phyloP scores from a whole-genome alignment of 1,140 invertebrate genomes.

The Conus ventricosus region DNA sequence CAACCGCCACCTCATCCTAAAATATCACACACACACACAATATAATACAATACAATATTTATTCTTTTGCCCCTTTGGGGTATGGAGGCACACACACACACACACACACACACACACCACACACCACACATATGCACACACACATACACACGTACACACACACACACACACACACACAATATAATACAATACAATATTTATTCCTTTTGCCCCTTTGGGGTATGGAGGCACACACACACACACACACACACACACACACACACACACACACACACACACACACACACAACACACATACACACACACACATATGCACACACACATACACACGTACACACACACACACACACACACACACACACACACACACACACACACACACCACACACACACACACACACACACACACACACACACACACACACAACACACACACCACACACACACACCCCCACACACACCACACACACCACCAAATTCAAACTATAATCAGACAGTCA shows the following conservation, averaged over 20 bases:
- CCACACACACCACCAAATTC: too few relatives aligned
- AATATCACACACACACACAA: constrained; percentile 3
- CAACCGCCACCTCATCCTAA: constrained; percentile 56
- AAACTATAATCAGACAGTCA: too few relatives aligned
- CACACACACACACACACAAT: neutral
- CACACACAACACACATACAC: too few relatives aligned
- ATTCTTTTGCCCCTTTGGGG: too few relatives aligned
- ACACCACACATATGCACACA: too few relatives aligned
- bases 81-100: neutral
- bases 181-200: too few relatives aligned
- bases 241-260: neutral
- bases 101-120: neutral
- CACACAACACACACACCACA: neutral
- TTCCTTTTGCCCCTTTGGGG: too few relatives aligned
- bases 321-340: too few relatives aligned
- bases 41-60: too few relatives aligned
- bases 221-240: neutral
- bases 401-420: neutral
- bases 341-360: too few relatives aligned
- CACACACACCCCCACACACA: too few relatives aligned
- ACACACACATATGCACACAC: neutral
- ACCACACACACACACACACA: neutral
- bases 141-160: too few relatives aligned
- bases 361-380: neutral
- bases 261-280: neutral